Percentiles rank a stretch among this genome's conserved stretches.
These are phyloP conservation scores for Eristalis tenax DNA, from an alignment of 2,888 invertebrate species.

Conservation along the genomic window DNA sequence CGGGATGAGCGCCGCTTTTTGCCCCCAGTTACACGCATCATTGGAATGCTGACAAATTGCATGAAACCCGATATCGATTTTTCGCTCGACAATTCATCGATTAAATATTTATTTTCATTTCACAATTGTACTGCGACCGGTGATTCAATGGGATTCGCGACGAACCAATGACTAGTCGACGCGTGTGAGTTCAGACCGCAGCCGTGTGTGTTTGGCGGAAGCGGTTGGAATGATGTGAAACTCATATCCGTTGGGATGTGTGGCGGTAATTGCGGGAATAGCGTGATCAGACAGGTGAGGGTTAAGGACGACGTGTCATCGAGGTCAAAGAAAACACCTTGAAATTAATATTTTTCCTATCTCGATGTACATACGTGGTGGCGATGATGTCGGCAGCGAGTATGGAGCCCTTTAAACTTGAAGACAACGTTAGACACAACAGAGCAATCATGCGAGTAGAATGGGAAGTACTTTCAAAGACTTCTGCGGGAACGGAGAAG, in stretches of 20 bases:
- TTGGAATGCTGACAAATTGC: neutral
- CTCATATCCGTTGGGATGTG: neutral
- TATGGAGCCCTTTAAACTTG: too few species aligned
- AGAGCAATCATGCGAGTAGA: too few species aligned
- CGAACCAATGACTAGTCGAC: neutral
- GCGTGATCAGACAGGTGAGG: neutral
- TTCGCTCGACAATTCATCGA: constrained; percentile 8
- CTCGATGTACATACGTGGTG: too few species aligned
- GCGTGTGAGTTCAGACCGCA: neutral
- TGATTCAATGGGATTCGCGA: neutral
- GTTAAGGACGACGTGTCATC: neutral
- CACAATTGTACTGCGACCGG: constrained; percentile 2
- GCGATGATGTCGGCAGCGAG: too few species aligned
- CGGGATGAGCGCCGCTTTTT: neutral
- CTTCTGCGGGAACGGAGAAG: too few species aligned
- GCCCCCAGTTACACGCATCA: neutral
- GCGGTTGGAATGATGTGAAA: neutral
- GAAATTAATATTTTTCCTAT: too few species aligned
- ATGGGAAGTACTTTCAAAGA: too few species aligned
- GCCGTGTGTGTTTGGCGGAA: neutral
- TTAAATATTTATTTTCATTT: constrained; percentile 43
- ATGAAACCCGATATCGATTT: constrained; percentile 30
- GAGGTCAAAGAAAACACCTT: too few species aligned
- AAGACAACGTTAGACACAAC: too few species aligned
- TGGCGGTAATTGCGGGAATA: neutral